Conservation (phyloP, 1,140 invertebrate genomes). For the Steinernema khuongi region DNA sequence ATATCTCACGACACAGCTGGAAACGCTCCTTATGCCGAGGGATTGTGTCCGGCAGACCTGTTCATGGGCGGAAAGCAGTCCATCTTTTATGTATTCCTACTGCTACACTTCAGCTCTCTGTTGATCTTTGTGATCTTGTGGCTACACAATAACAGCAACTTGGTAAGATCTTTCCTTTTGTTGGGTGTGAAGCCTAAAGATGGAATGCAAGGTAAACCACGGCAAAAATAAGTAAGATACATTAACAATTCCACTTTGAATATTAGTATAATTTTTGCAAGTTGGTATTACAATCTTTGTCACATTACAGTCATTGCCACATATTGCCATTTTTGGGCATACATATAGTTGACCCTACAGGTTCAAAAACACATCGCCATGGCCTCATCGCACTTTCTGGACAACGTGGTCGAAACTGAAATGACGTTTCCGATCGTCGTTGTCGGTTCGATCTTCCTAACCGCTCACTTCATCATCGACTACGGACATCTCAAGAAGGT, state of each 20-base stretch:
- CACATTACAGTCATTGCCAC: too few relatives aligned
- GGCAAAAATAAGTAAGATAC: too few relatives aligned
- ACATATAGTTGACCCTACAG: not conserved
- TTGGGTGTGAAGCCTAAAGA: not conserved
- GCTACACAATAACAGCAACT: not conserved
- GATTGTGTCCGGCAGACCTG: not conserved
- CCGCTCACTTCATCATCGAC: not conserved
- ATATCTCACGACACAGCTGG: not conserved
- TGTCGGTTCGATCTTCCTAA: not conserved
- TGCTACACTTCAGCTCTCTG: not conserved
- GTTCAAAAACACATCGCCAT: constrained; percentile 2
- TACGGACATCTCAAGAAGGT: not conserved
- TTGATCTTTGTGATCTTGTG: not conserved
- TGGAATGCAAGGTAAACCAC: too few relatives aligned
- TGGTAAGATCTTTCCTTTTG: not conserved
- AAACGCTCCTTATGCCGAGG: not conserved
- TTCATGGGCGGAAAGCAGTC: constrained; percentile 13
- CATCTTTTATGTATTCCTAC: not conserved
- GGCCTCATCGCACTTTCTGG: not conserved
- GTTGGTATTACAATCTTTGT: too few relatives aligned
- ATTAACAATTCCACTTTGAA: too few relatives aligned
- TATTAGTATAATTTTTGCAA: too few relatives aligned
- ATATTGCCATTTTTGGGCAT: too few relatives aligned
- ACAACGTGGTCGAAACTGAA: constrained; percentile 5
- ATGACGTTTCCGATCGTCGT: constrained; percentile 7